These are phyloP conservation scores for Lonchura striata DNA, from an alignment of 2,113 vertebrate species.

Conservation along the genomic window DNA sequence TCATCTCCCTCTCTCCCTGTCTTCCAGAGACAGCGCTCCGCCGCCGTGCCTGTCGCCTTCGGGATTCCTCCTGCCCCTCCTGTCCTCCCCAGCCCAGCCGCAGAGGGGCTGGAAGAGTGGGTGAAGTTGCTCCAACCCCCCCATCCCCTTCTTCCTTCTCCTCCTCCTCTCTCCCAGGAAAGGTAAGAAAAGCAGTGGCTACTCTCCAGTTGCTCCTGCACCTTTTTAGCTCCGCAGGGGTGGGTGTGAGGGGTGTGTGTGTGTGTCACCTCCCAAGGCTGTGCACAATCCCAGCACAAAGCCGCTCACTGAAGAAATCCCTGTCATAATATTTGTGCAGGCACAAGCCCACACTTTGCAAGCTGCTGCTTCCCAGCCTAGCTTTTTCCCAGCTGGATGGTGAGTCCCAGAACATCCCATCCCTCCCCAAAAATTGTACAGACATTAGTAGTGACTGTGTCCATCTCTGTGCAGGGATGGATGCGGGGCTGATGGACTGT, in stretches of 20 bases:
- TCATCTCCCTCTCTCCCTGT: conserved; percentile 1
- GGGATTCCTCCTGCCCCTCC: conserved; percentile 4
- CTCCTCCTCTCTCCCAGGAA: conserved; percentile 8
- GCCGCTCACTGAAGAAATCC: conserved; percentile 55
- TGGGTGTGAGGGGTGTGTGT: not conserved
- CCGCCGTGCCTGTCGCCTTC: conserved; percentile 28
- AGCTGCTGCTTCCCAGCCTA: conserved; percentile 27
- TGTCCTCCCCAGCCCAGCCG: not conserved
- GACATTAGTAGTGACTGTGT: not conserved
- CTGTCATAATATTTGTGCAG: conserved; percentile 64
- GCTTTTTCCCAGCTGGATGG: conserved; percentile 38
- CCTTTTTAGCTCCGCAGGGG: not conserved
- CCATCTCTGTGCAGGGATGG: not conserved
- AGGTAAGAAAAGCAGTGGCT: conserved; percentile 54
- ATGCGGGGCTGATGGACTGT: not conserved
- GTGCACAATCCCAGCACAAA: conserved; percentile 44
- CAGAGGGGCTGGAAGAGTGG: not conserved
- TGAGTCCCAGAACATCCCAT: not conserved
- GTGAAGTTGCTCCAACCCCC: conserved; percentile 35
- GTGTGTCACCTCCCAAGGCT: not conserved
- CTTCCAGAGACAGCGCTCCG: conserved; percentile 43
- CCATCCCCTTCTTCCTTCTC: conserved; percentile 8
- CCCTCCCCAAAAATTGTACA: not conserved
- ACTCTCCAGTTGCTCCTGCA: conserved; percentile 15
- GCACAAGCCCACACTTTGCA: conserved; percentile 28